A percentile compares a stretch with the other conserved stretches of the same genome.
These are phyloP conservation scores for Melieria crassipennis DNA, from an alignment of 2,888 invertebrate genomes.

Conservation along the genomic window DNA sequence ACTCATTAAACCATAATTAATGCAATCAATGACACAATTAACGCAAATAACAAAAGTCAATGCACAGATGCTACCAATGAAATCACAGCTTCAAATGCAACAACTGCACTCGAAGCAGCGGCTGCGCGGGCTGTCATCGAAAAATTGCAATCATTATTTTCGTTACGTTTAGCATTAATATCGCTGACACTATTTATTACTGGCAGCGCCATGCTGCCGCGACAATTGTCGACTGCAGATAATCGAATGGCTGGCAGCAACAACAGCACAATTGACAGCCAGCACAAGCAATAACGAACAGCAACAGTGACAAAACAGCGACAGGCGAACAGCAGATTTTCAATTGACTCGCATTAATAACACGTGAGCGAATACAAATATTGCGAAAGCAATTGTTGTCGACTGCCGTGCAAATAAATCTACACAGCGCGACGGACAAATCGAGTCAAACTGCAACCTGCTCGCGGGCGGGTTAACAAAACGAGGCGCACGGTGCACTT, in stretches of 20 bases:
- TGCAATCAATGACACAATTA: conserved; percentile 39
- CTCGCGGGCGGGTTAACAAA: too few relatives aligned
- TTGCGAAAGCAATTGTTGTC: too few relatives aligned
- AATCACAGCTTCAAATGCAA: conserved; percentile 6
- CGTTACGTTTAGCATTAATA: conserved; percentile 33
- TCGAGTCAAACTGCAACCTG: too few relatives aligned
- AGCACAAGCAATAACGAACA: neutral
- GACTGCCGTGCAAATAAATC: too few relatives aligned
- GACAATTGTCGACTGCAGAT: too few relatives aligned
- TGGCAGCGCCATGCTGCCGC: too few relatives aligned
- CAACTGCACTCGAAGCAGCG: too few relatives aligned
- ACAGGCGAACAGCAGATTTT: conserved; percentile 17
- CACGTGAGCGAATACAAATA: conserved; percentile 21
- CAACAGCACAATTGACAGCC: too few relatives aligned
- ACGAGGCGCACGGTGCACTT: too few relatives aligned
- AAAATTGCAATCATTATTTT: conserved; percentile 33
- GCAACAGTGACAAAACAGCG: too few relatives aligned
- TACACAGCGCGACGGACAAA: too few relatives aligned
- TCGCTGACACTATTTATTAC: conserved; percentile 25
- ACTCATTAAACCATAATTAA: conserved; percentile 28
- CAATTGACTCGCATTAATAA: conserved; percentile 31
- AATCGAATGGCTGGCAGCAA: too few relatives aligned
- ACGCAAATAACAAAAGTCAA: conserved; percentile 13
- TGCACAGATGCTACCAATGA: conserved; percentile 13
- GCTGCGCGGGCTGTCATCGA: neutral